A percentile compares a stretch with the other conserved stretches of the same genome.
These are phyloP conservation scores for Spinibarbus caldwelli DNA, from an alignment of 2,797 vertebrate genomes.

Conservation along the genomic window DNA sequence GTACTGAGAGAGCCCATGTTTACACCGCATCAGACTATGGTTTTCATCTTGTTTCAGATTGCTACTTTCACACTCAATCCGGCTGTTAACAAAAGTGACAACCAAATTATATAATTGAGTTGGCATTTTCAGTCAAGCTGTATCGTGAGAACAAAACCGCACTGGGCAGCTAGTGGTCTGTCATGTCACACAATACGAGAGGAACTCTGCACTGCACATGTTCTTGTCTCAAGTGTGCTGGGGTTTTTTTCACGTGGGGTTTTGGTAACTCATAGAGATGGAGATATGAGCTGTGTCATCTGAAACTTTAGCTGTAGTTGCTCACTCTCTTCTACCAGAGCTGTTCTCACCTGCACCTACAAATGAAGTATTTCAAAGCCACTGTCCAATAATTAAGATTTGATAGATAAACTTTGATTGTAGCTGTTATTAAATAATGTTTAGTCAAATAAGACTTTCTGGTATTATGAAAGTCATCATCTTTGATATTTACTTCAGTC, in stretches of 20 bases:
- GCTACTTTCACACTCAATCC: neutral
- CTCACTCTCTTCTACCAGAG: neutral
- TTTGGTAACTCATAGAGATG: neutral
- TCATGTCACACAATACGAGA: conserved; percentile 14
- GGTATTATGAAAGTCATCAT: neutral
- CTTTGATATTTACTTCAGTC: neutral
- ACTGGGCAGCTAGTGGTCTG: neutral
- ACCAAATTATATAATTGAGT: neutral
- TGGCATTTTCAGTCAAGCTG: neutral
- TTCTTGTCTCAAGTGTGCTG: neutral
- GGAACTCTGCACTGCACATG: conserved; percentile 11
- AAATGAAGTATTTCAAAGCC: neutral
- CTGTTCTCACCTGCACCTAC: neutral
- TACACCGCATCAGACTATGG: neutral
- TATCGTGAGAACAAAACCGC: neutral
- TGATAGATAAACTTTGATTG: neutral
- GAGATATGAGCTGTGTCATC: conserved; percentile 18
- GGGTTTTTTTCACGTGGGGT: neutral
- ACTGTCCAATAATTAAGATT: neutral
- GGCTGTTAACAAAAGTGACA: neutral
- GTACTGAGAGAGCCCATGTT: conserved; percentile 3
- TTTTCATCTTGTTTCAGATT: neutral
- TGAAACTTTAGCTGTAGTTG: neutral
- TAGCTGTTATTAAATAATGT: neutral
- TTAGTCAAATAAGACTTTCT: neutral